Base-by-base conservation (phyloP, 2,888 invertebrate genomes). In the Campoplex nolae region DNA sequence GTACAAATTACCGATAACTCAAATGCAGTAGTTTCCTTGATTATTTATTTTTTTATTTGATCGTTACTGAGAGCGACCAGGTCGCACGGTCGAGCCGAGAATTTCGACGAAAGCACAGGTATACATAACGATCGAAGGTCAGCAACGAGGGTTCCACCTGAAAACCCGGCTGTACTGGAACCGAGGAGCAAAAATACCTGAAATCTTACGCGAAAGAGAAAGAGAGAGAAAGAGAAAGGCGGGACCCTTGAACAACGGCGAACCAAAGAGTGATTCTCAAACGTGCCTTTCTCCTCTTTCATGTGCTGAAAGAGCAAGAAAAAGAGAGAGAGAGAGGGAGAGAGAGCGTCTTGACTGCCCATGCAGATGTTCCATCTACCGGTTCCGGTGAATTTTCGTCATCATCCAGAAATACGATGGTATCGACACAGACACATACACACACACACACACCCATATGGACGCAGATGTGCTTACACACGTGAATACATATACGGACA, bases 321-420 rank as follows among this genome's bases (percentile, higher is more conserved):
- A 70, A 16, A 28, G 23, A 28, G n/a, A 73, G 62, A 58, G 45
- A 78, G 42, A 48, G n/a, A 73, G 62, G 58, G 45, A 78, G 42
- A 48, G 62, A 51, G 56, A 42, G 54, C 42, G 4, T 38, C 54
- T 51, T 71, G 51, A 38, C 70, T 54, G 78, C 45, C 35, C 74
- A 74, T 70, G 80, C 75, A 85, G 81, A 85, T 81, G 84, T 81
- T 85, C 35, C 51, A 38, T 75, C 48, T 48, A 74, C 74, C 70
- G 68, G 75, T 70, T 65, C 58, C 73, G 42, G 13, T 28, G 51
- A 56, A 67, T 82, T 71, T 79, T 84, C 82, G 65, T 84, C 77
- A 78, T 81, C 73, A 81, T 48, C 68, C 76, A 58, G 86, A 82
- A 78, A 79, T 85, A 85, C 85, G 81, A 84, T 75, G 75, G 68